Evolutionary conservation across 1,140 invertebrate genomes (phyloP), one percentile per base, ranked within the genome.

Genomic region (Pissodes strobi): DNA sequence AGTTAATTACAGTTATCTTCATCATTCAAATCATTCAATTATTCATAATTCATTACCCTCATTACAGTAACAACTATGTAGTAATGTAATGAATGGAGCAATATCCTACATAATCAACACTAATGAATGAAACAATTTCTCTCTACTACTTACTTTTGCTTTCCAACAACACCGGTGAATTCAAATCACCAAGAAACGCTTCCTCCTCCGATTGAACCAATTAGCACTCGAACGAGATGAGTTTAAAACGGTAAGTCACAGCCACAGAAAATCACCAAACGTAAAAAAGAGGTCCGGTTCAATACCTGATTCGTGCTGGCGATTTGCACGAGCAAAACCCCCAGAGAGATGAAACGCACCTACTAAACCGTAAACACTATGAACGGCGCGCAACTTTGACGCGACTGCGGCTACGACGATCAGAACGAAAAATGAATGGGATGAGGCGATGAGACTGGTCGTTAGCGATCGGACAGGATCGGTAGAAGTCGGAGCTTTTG

Each of bases 211-310:
- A 8, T 30, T 30, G n/a, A 6, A 1, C 48, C 48, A 13, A 13
- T 51, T 30, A 51, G 23, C 4, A 46, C 15, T 5, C 15, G 9
- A 19, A 2, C 17, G 13, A 21, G 19, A 27, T 30, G 30, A 51
- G 27, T 13, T 15, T n/a, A 27, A 51, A 51, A 30, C 48, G 12
- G 48, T 51, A 51, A 51, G 23, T 30, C 48, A 56, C 52, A 56
- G 52, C 52, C 52, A 56, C 52, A 39, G 39, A 43, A 56, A 56
- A 56, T 39, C 52, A 56, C 52, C 52, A 56, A 56, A 56, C 52
- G 52, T 56, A 25, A 39, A 60, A 60, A 38, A 48, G 57, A 60
- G 57, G 45, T 60, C 30, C 57, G 45, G 57, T 60, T 56, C 52
- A 39, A 56, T 56, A 56, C 52, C 52, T 56, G 34, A 21, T 15